These are phyloP conservation scores for Melanotaenia nigrans DNA, from an alignment of 2,797 vertebrate genomes.

Conservation along the genomic window DNA sequence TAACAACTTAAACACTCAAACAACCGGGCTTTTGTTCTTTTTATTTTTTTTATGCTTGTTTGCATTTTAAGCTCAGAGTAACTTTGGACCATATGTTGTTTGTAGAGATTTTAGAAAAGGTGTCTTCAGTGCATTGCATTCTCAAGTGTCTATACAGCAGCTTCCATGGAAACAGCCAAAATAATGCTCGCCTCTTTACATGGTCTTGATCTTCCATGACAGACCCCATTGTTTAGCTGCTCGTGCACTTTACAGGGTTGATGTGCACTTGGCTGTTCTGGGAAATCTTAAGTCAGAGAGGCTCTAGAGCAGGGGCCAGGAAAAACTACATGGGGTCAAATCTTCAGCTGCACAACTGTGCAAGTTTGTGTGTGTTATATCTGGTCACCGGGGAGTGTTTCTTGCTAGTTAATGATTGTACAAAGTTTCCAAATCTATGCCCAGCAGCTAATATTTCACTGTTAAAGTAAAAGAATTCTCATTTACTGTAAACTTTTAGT, in stretches of 20 bases:
- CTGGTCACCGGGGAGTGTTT: slow-evolving; percentile 12
- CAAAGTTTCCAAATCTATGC: slow-evolving; percentile 15
- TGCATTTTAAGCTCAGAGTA: slow-evolving; percentile 1
- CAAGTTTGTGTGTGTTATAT: slow-evolving; percentile 33
- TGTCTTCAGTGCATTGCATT: slow-evolving; percentile 76
- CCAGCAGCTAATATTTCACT: slow-evolving; percentile 6
- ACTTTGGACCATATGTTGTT: not conserved
- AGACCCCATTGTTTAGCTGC: slow-evolving; percentile 71
- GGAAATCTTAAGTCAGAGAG: slow-evolving; percentile 29
- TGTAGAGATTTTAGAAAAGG: slow-evolving; percentile 40
- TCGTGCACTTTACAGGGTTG: slow-evolving; percentile 20
- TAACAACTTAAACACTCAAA: not conserved
- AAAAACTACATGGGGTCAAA: not conserved
- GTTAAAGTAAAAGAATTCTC: slow-evolving; percentile 26
- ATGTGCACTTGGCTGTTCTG: slow-evolving; percentile 29
- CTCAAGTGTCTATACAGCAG: slow-evolving; percentile 75
- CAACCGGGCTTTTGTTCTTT: not conserved
- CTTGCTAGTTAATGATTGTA: slow-evolving; percentile 37
- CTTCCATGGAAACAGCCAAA: slow-evolving; percentile 85
- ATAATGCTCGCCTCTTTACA: slow-evolving; percentile 81
- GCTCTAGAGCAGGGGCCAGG: slow-evolving; percentile 30
- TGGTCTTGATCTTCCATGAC: slow-evolving; percentile 84
- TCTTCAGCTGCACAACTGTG: not conserved
- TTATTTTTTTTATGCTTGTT: slow-evolving; percentile 13
- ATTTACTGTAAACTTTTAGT: slow-evolving; percentile 17